Base-by-base conservation (phyloP, 2,113 vertebrate species). In the Bos taurus region DNA sequence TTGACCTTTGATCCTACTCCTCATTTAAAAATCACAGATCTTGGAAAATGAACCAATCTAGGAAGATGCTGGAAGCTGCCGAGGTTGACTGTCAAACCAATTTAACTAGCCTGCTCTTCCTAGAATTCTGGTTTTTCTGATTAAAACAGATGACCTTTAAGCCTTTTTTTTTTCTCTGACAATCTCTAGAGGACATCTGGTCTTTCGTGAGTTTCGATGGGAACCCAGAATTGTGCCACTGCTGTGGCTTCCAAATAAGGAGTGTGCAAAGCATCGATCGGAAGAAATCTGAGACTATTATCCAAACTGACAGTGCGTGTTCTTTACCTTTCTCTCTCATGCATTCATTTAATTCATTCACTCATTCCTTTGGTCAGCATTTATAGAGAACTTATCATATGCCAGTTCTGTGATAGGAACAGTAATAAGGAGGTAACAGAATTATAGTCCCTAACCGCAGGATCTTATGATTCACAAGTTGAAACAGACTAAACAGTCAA, bases 21-120 rank as follows among this genome's bases (percentile, higher is more conserved):
- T 94, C 52, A 96, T 93, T 95, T 97, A 93, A 82, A 94, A 96
- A 40, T 94, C 91, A 95, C 43, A 98, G 93, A 87, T 90, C 89
- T 57, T 89, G 46, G 89, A 81, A 98, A 95, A 95, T 57, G 92
- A 94, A 56, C 54, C 91, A 83, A 46, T 88, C 50, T 56, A 50
- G 62, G 64, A 97, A 95, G 77, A 62, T 40, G 26, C 59, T 85
- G 43, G 59, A 93, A 97, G 93, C 93, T 57, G 89, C 88, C n/a
- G 43, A 94, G 40, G 40, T 93, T 95, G 33, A 13, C 89, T 83
- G 59, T 74, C 86, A 83, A 91, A 36, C 60, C 91, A 81, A 60
- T 87, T 77, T 89, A 71, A 80, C 50, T 93, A n/a, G 15, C 46
- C 46, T 25, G 30, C 11, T 91, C 91, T 95, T 54, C 83, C 60